Base-by-base conservation (phyloP, 92 coral and sea anemone species). In the Pocillopora grandis region DNA sequence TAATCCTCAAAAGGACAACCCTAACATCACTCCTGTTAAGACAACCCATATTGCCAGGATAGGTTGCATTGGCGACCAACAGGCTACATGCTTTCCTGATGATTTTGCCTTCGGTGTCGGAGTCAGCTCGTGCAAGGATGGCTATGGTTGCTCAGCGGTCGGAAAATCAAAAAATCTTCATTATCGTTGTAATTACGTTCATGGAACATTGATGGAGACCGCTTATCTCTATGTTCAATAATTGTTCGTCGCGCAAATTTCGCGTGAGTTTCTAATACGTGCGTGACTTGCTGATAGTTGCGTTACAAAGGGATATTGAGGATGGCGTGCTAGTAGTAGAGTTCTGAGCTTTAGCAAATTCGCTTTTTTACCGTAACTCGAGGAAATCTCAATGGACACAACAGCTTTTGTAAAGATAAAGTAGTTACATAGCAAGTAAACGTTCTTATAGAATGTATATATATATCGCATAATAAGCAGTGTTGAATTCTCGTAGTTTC, bases 31-130 rank as follows among this genome's bases (percentile, higher is more conserved):
- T 7, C 98, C 98, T 66, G 90, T 92, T 0, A 77, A 83, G 42
- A 92, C 98, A 64, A 94, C 98, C 8, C 98, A 94, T 19, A 92
- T 94, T 18, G 98, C 90, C 49, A 89, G 98, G 33, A 87, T 94
- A 36, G 98, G 98, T 8, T 94, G 98, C 57, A 94, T 94, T 19
- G 98, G 98, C n/a, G 98, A 94, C 85, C 85, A 81, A 21, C 90
- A 87, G 37, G 98, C 98, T 4, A 94, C 98, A 0, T 94, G 98
- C 42, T 94, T 84, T 76, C 98, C 98, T 6, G 98, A 94, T 81
- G 98, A 94, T 80, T 94, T 81, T 84, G 98, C 98, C 42, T 87
- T 94, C 72, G 98, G 98, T 85, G 92, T 94, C 72, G 98, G 98
- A 77, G 98, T 94, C 42, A 94, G 98, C 74, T 92, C 95, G 31